A percentile compares a stretch with the other conserved stretches of the same genome.
phyloP scores from a whole-genome alignment of 2,113 vertebrate genomes.

The Thomomys bottae region DNA sequence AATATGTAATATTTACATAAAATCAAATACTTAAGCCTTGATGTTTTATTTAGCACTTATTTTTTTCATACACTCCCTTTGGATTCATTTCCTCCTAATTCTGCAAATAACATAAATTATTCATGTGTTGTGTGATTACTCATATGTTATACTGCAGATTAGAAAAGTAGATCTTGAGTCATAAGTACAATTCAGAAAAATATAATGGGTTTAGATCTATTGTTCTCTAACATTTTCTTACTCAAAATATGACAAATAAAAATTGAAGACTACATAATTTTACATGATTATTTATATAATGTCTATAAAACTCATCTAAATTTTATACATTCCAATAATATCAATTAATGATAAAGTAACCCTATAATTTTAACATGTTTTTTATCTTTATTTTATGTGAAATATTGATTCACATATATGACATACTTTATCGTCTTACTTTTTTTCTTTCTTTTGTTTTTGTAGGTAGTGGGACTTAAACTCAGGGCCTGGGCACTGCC shows the following conservation, averaged over 20 bases:
- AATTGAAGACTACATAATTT: not conserved
- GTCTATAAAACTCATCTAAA: conserved; percentile 8
- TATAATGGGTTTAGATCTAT: conserved; percentile 68
- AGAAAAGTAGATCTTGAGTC: conserved; percentile 69
- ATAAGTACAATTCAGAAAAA: conserved; percentile 74
- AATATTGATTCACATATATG: not conserved
- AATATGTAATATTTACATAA: conserved; percentile 24
- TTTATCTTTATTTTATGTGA: not conserved
- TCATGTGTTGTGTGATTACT: conserved; percentile 81
- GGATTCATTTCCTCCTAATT: conserved; percentile 81
- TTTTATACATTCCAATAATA: not conserved
- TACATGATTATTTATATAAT: not conserved
- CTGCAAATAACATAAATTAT: conserved; percentile 81
- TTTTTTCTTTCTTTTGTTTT: too few species aligned
- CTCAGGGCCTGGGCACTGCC: too few species aligned
- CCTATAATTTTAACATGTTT: not conserved
- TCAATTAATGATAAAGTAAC: not conserved
- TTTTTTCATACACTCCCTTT: conserved; percentile 71
- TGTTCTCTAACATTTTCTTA: conserved; percentile 63
- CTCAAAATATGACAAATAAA: conserved; percentile 9
- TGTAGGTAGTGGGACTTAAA: too few species aligned
- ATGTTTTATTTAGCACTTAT: conserved; percentile 80
- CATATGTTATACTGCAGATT: conserved; percentile 68
- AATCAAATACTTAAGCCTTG: conserved; percentile 58
- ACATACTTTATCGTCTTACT: not conserved